phyloP scores from a whole-genome alignment of 2,888 invertebrate genomes.

The Tetragonisca angustula region DNA sequence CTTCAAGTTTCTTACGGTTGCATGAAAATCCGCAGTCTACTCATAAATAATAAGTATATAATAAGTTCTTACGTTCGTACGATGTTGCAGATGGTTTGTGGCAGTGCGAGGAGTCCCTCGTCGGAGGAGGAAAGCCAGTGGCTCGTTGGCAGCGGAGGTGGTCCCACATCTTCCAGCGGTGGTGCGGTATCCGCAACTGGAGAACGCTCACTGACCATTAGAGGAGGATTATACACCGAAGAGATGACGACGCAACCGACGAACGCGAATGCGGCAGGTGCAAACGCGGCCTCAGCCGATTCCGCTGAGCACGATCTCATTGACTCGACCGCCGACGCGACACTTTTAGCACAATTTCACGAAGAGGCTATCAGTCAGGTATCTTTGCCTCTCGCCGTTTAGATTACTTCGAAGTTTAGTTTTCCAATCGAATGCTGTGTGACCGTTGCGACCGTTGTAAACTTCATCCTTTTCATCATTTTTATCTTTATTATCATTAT shows the following conservation, averaged over 20 bases:
- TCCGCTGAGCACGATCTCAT: constrained; percentile 85
- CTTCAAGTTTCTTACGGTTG: too few species aligned
- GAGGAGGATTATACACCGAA: constrained; percentile 83
- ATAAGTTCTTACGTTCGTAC: neutral
- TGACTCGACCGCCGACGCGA: constrained; percentile 86
- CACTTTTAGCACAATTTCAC: constrained; percentile 90
- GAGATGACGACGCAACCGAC: constrained; percentile 83
- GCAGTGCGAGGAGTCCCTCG: constrained; percentile 84
- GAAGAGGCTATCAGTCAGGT: constrained; percentile 91
- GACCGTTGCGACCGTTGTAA: neutral
- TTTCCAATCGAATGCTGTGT: neutral
- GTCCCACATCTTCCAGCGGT: constrained; percentile 69
- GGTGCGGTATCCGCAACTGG: constrained; percentile 67
- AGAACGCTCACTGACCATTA: constrained; percentile 70
- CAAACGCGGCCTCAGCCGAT: constrained; percentile 82
- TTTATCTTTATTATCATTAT: too few species aligned
- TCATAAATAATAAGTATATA: too few species aligned
- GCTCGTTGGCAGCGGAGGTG: constrained; percentile 80
- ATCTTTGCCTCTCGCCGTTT: neutral
- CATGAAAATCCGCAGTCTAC: too few species aligned
- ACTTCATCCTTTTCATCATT: neutral
- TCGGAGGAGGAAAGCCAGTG: constrained; percentile 87
- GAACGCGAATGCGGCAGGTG: constrained; percentile 85
- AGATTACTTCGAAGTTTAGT: neutral
- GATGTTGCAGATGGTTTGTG: constrained; percentile 79